Evolutionary conservation across 2,113 vertebrate genomes (phyloP).

Genomic region (Haemorhous mexicanus): DNA sequence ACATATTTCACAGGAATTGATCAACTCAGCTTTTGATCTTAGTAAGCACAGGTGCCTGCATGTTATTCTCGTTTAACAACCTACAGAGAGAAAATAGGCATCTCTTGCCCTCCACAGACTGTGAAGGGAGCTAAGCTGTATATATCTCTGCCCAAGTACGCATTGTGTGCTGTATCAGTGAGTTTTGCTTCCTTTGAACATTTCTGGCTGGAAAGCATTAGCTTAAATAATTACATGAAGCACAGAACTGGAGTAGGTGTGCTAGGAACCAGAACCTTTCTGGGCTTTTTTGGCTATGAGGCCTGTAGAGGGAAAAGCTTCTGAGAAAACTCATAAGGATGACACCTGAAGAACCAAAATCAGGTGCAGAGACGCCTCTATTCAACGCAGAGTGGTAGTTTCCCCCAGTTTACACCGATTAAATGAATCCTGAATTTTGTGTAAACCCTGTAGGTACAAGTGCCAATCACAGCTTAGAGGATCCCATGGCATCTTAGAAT

Average conservation of each 20-base stretch:
- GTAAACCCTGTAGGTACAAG: background rate
- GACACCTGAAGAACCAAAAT: background rate
- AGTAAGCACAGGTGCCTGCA: background rate
- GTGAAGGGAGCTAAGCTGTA: background rate
- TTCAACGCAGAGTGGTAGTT: background rate
- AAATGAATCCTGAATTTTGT: background rate
- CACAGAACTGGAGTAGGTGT: background rate
- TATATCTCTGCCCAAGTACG: background rate
- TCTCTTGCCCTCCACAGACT: background rate
- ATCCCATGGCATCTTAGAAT: background rate
- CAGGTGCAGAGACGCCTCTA: background rate
- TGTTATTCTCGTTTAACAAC: background rate
- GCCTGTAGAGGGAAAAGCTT: background rate
- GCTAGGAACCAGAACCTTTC: background rate
- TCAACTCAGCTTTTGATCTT: background rate
- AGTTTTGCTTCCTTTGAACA: background rate
- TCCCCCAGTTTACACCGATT: background rate
- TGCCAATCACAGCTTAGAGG: background rate
- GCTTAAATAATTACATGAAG: background rate
- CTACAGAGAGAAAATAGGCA: background rate
- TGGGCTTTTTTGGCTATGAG: background rate
- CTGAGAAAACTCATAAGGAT: background rate
- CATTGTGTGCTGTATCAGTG: background rate
- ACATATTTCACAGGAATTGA: background rate
- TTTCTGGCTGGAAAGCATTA: background rate